Conservation (phyloP, 2,797 vertebrate species). For the Anguilla anguilla region DNA sequence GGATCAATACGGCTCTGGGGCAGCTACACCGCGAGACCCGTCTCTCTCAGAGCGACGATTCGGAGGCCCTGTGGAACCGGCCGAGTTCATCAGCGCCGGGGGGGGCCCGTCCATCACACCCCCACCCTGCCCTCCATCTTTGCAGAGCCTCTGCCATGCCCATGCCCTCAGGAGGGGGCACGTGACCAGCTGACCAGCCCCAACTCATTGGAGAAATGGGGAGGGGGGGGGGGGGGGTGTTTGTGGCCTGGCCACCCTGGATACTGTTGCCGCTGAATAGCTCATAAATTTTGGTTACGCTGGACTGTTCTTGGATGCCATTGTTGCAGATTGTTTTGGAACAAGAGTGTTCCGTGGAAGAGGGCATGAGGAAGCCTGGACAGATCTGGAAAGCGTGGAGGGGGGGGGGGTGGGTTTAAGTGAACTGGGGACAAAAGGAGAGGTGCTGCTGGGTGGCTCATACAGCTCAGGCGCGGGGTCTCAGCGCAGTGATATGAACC, state of each 20-base stretch:
- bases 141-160: no score
- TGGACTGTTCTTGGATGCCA: no score
- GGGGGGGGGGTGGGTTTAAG: background rate
- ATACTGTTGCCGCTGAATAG: no score
- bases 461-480: no score
- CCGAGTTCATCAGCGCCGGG: conserved; percentile 6
- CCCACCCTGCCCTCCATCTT: background rate
- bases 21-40: background rate
- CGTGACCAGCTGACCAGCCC: no score
- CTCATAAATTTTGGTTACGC: no score
- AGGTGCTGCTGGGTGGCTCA: conserved; percentile 4
- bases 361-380: conserved; percentile 32
- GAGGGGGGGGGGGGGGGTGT: no score
- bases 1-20: conserved; percentile 33
- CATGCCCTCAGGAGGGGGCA: no score
- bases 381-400: background rate
- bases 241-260: no score
- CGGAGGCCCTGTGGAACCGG: conserved; percentile 28
- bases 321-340: background rate
- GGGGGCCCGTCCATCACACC: background rate
- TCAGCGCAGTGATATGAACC: no score
- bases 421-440: background rate
- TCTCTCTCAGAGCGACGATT: background rate
- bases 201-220: background rate
- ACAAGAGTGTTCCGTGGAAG: conserved; percentile 26